Conservation (phyloP, 1,140 invertebrate species). For the Drosophila teissieri region DNA sequence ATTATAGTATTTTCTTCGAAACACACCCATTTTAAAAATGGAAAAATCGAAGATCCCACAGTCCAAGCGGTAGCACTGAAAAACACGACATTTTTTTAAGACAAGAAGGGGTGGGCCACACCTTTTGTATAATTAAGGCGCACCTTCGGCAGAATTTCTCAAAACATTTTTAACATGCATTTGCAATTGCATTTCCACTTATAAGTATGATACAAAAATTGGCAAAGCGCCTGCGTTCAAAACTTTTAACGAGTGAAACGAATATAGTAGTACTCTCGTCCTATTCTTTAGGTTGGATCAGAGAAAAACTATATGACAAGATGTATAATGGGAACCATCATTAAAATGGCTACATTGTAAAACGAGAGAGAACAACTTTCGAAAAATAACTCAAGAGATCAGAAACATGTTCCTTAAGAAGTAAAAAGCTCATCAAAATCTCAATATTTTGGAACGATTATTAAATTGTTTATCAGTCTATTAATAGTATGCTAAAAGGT, state of each 20-base stretch:
- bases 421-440: conserved; percentile 5
- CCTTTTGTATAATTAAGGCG: conserved; percentile 29
- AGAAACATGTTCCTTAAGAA: neutral
- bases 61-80: neutral
- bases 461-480: conserved; percentile 35
- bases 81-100: conserved; percentile 15
- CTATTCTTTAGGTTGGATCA: neutral
- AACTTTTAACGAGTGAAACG: conserved; percentile 47
- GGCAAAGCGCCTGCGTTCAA: conserved; percentile 50
- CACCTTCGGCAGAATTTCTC: conserved; percentile 41
- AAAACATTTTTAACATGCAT: conserved; percentile 24
- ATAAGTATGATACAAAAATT: conserved; percentile 68
- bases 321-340: conserved; percentile 55
- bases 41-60: neutral
- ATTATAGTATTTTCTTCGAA: no score
- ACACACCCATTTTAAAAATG: no score
- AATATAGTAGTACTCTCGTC: conserved; percentile 17
- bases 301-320: conserved; percentile 42
- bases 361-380: neutral
- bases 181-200: conserved; percentile 63
- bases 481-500: conserved; percentile 40
- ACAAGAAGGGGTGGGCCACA: conserved; percentile 4
- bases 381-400: conserved; percentile 44
- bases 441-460: conserved; percentile 6
- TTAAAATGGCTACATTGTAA: conserved; percentile 61